A percentile compares a stretch with the other conserved stretches of the same genome.
Evolutionary conservation across 2,888 invertebrate species (phyloP).

Genomic region (Cloeon dipterum): DNA sequence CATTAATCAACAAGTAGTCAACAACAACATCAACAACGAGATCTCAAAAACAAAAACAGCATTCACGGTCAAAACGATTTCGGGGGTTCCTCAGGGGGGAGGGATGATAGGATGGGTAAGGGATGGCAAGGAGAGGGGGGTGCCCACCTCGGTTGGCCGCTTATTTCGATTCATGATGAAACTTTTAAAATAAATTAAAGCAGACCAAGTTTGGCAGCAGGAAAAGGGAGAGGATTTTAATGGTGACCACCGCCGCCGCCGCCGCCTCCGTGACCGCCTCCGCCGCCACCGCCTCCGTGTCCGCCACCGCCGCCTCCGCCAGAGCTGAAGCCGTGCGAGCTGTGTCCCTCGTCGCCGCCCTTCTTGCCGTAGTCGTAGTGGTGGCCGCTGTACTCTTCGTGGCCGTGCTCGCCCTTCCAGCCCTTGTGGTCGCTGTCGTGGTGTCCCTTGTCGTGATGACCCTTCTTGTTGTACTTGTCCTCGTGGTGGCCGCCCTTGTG

Average conservation of each 20-base stretch:
- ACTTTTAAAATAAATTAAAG: too few species aligned
- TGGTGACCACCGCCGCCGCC: background rate
- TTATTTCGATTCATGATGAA: too few species aligned
- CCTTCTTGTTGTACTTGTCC: conserved; percentile 28
- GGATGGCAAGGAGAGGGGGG: background rate
- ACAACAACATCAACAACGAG: too few species aligned
- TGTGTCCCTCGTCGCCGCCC: conserved; percentile 23
- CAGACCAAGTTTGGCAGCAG: too few species aligned
- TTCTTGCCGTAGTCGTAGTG: conserved; percentile 29
- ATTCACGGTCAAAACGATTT: too few species aligned
- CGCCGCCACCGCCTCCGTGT: background rate
- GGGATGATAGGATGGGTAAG: too few species aligned
- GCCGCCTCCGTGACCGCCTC: background rate
- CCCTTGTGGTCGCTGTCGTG: conserved; percentile 26
- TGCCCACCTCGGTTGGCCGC: background rate
- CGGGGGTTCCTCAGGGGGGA: too few species aligned
- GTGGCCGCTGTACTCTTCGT: conserved; percentile 27
- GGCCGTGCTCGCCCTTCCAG: conserved; percentile 30
- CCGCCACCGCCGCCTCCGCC: conserved; percentile 9
- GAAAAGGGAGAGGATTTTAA: background rate
- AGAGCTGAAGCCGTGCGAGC: conserved; percentile 23
- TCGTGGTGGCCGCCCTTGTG: conserved; percentile 27
- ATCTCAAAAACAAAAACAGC: too few species aligned
- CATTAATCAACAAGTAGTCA: too few species aligned
- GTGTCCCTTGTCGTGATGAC: conserved; percentile 30